A percentile compares a stretch with the other conserved stretches of the same genome.
These are phyloP conservation scores for Dexiosoma caninum DNA, from an alignment of 2,888 invertebrate genomes.

Conservation along the genomic window DNA sequence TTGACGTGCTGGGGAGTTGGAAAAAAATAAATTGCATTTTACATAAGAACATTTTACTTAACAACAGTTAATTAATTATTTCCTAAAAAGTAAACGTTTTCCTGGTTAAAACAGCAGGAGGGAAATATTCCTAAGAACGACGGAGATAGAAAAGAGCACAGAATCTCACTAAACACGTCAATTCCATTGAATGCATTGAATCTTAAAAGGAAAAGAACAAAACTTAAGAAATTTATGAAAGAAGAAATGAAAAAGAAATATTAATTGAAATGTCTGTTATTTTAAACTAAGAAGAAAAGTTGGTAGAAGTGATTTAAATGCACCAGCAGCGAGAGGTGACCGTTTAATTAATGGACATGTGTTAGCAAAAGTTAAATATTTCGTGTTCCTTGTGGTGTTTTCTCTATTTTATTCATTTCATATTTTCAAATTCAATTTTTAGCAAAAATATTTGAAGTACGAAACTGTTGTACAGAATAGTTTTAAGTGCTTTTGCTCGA, in stretches of 20 bases:
- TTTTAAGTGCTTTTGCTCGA: constrained; percentile 34
- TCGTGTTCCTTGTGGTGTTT: background rate
- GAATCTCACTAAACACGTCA: constrained; percentile 25
- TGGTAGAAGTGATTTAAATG: background rate
- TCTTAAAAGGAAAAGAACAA: background rate
- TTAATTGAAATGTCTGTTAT: constrained; percentile 53
- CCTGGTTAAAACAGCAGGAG: background rate
- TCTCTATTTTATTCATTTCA: background rate
- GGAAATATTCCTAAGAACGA: background rate
- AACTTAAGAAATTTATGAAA: background rate
- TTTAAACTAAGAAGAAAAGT: background rate
- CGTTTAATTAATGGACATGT: background rate
- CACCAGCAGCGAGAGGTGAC: background rate
- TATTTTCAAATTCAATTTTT: constrained; percentile 10
- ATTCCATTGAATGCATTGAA: constrained; percentile 16
- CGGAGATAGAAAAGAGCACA: no score
- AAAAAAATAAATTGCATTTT: constrained; percentile 54
- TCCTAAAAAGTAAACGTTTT: constrained; percentile 14
- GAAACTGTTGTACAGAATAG: background rate
- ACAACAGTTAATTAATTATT: constrained; percentile 59
- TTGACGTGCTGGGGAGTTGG: background rate
- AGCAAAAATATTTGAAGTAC: background rate
- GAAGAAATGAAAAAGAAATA: background rate
- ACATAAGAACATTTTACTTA: constrained; percentile 45
- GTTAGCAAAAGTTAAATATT: background rate